Evolutionary conservation across 2,797 vertebrate species (phyloP), one percentile per base, ranked within the genome.

Genomic region (Cossypha polioptera): DNA sequence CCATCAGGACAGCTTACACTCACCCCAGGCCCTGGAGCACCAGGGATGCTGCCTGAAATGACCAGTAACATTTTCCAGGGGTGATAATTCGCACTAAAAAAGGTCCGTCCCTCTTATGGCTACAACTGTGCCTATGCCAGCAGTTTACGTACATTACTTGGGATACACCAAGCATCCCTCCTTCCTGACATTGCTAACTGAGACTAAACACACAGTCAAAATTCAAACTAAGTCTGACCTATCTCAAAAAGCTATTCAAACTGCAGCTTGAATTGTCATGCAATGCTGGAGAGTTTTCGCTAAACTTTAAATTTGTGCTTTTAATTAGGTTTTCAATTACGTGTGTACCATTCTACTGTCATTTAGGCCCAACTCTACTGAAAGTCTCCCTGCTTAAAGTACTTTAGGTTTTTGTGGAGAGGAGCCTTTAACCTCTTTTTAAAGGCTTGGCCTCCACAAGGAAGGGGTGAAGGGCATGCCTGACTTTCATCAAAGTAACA

Each of bases 41-140:
- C 31, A 5, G 10, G 0, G 3, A 19, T 25, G 29, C 77, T 67
- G 72, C 76, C 55, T 68, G 43, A 10, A 69, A 43, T 17, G 1
- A 11, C 35, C 35, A 29, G 3, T 0, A 29, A n/a, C 28, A 3
- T 38, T 67, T 74, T 36, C 55, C 62, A 2, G 5, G 10, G 51
- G 43, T 17, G 25, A 36, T 10, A 10, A 54, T 40, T 50, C 26
- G 13, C 24, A 11, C 35, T 13, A 12, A 15, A 40, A 74, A 25
- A 7, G 12, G 21, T 42, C 19, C n/a, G 21, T 42, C 19, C n/a
- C 18, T 51, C 7, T 5, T 3, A 3, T 3, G 15, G 55, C n/a
- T 31, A 15, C 13, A 47, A 3, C n/a, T 12, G 16, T 11, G 51
- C 10, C 24, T 28, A 4, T 6, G 21, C 0, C 1, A 66, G 58